phyloP scores from a whole-genome alignment of 2,113 vertebrate species.

The Elachura formosa region DNA sequence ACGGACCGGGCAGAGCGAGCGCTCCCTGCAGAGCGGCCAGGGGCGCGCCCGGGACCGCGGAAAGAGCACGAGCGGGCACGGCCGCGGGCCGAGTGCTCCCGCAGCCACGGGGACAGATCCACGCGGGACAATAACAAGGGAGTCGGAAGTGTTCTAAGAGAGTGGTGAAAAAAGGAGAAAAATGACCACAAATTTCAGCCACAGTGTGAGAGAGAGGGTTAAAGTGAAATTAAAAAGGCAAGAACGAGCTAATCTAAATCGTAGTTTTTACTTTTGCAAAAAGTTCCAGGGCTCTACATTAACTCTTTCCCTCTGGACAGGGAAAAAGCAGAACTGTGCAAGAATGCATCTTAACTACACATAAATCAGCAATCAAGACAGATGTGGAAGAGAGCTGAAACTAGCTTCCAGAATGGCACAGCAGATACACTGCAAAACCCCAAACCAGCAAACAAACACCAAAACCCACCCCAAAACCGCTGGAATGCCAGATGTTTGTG shows the following conservation, averaged over 20 bases:
- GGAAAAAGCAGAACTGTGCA: constrained; percentile 76
- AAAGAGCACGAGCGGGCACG: no score
- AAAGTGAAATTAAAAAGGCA: constrained; percentile 81
- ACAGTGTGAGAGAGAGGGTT: constrained; percentile 76
- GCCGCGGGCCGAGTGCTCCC: no score
- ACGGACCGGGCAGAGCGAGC: no score
- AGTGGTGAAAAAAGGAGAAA: constrained; percentile 76
- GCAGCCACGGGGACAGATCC: constrained; percentile 79
- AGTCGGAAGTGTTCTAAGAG: constrained; percentile 77
- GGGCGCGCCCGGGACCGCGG: no score
- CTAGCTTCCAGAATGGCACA: constrained; percentile 73
- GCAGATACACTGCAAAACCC: constrained; percentile 59
- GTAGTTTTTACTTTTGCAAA: constrained; percentile 69
- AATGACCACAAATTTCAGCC: constrained; percentile 79
- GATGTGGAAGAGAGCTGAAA: constrained; percentile 77
- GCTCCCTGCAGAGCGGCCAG: no score
- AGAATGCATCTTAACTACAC: constrained; percentile 74
- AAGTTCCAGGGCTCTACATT: constrained; percentile 77
- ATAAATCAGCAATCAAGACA: constrained; percentile 79
- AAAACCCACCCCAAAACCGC: constrained; percentile 64
- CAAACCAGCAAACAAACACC: constrained; percentile 24
- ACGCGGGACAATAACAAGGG: constrained; percentile 79
- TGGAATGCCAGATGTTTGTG: constrained; percentile 71
- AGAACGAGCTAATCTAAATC: constrained; percentile 77
- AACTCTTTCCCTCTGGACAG: constrained; percentile 75